Conservation (phyloP, 2,888 invertebrate species). For the Dicranocentrus wangi region DNA sequence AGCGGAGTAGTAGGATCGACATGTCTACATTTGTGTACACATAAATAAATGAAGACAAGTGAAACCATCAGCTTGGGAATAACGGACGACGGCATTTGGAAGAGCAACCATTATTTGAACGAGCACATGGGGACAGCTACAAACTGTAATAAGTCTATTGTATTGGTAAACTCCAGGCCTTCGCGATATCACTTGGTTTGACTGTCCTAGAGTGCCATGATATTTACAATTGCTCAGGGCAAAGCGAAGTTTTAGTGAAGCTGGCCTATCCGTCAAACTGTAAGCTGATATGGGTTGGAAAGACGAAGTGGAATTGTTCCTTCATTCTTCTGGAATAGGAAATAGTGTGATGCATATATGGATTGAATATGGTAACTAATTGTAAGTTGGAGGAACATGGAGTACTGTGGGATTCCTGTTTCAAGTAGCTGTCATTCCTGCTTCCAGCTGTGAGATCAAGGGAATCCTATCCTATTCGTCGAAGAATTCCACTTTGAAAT, state of each 20-base stretch:
- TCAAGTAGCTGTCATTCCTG: constrained; percentile 45
- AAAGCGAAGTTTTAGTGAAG: constrained; percentile 23
- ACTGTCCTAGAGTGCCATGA: constrained; percentile 8
- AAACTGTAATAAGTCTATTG: constrained; percentile 11
- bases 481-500: background rate
- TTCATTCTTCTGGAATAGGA: background rate
- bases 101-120: constrained; percentile 51
- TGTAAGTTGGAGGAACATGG: constrained; percentile 6
- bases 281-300: constrained; percentile 34
- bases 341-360: constrained; percentile 9
- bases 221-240: constrained; percentile 49
- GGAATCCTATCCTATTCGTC: constrained; percentile 18
- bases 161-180: constrained; percentile 14
- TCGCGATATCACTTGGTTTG: constrained; percentile 22
- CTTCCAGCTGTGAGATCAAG: constrained; percentile 50
- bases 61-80: constrained; percentile 61
- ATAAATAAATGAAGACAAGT: constrained; percentile 64
- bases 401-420: constrained; percentile 33
- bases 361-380: no score
- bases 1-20: constrained; percentile 6
- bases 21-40: constrained; percentile 51
- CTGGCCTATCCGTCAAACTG: constrained; percentile 51
- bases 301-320: background rate
- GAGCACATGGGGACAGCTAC: constrained; percentile 57
- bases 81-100: constrained; percentile 40